Evolutionary conservation across 2,113 vertebrate species (phyloP).

Genomic region (Halcyon malimbica): DNA sequence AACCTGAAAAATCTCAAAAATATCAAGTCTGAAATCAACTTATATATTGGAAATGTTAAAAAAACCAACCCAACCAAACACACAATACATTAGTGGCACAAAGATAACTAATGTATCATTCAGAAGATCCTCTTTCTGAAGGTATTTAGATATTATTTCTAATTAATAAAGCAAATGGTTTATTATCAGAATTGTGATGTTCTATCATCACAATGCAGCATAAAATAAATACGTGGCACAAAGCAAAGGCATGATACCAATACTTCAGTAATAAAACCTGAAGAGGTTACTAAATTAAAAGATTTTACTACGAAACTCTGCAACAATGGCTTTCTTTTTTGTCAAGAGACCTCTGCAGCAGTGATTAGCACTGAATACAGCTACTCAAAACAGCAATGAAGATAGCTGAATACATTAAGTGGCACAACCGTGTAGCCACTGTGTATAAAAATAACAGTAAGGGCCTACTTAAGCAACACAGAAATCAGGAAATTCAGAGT

Average conservation of each 20-base stretch:
- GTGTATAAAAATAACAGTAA: not conserved
- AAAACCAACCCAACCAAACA: not conserved
- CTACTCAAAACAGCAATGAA: not conserved
- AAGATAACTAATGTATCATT: not conserved
- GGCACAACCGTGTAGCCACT: not conserved
- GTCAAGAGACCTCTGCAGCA: not conserved
- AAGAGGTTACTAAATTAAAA: not conserved
- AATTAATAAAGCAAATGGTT: not conserved
- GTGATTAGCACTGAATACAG: not conserved
- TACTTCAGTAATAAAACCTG: not conserved
- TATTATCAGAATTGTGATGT: not conserved
- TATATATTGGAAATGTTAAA: not conserved
- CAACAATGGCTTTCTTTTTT: not conserved
- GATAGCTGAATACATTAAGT: not conserved
- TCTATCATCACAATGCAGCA: not conserved
- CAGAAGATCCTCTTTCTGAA: not conserved
- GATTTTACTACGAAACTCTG: not conserved
- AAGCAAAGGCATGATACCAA: not conserved
- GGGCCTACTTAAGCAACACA: not conserved
- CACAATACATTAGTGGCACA: not conserved
- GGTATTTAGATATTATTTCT: not conserved
- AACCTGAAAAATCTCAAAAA: not conserved
- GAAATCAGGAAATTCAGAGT: constrained; percentile 58
- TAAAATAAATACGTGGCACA: not conserved
- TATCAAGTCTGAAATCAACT: not conserved